These are phyloP conservation scores for Sisyra nigra DNA, from an alignment of 2,888 invertebrate species.

Conservation along the genomic window DNA sequence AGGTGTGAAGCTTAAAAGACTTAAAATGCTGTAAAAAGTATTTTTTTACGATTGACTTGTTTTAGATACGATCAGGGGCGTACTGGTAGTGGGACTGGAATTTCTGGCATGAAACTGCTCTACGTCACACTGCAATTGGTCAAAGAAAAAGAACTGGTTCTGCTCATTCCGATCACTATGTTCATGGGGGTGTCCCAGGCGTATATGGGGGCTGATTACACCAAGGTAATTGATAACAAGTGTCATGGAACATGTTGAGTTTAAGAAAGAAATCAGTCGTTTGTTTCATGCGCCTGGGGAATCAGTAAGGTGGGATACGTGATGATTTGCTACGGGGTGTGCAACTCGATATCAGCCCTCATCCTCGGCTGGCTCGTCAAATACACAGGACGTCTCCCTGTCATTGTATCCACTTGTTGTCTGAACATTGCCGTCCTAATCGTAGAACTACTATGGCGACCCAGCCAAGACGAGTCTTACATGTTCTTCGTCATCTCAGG, in stretches of 20 bases:
- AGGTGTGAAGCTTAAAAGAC: too few species aligned
- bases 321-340: slow-evolving; percentile 47
- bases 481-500: slow-evolving; percentile 38
- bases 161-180: slow-evolving; percentile 46
- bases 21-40: too few species aligned
- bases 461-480: slow-evolving; percentile 30
- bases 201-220: slow-evolving; percentile 42
- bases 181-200: slow-evolving; percentile 55
- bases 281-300: slow-evolving; percentile 39
- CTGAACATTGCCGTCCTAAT: slow-evolving; percentile 37
- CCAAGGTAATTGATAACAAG: slow-evolving; percentile 30
- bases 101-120: slow-evolving; percentile 30
- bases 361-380: slow-evolving; percentile 31
- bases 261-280: slow-evolving; percentile 28
- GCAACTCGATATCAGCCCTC: slow-evolving; percentile 41
- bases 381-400: slow-evolving; percentile 43
- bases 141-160: slow-evolving; percentile 38
- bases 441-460: slow-evolving; percentile 38
- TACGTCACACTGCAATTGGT: slow-evolving; percentile 40
- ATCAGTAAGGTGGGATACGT: slow-evolving; percentile 50
- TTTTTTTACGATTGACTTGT: too few species aligned
- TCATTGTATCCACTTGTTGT: slow-evolving; percentile 38
- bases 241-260: too few species aligned
- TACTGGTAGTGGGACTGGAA: slow-evolving; percentile 23
- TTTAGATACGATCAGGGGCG: slow-evolving; percentile 32